phyloP scores from a whole-genome alignment of 2,888 invertebrate genomes.

The Malthinus flaveolus region DNA sequence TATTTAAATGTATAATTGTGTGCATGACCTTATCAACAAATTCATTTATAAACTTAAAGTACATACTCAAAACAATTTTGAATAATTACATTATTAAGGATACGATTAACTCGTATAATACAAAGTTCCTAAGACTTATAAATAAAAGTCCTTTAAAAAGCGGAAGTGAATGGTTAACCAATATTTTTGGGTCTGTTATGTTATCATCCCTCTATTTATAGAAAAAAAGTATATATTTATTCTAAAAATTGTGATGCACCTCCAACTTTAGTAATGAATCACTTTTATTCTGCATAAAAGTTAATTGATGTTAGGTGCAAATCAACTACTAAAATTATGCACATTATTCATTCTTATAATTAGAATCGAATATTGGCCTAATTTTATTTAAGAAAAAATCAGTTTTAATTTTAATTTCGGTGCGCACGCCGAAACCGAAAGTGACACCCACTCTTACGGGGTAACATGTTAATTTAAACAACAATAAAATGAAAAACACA shows the following conservation, averaged over 20 bases:
- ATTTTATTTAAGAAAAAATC: conserved; percentile 5
- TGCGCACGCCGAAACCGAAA: conserved; percentile 17
- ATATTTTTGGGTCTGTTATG: conserved; percentile 7
- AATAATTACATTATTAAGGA: no score
- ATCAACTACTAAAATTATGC: background rate
- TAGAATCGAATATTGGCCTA: conserved; percentile 13
- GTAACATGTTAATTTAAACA: conserved; percentile 14
- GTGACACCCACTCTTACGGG: conserved; percentile 13
- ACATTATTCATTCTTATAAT: background rate
- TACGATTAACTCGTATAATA: no score
- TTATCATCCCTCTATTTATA: conserved; percentile 24
- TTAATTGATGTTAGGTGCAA: background rate
- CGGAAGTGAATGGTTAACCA: background rate
- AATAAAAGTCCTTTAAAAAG: background rate
- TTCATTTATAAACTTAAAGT: no score
- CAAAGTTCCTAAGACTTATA: background rate
- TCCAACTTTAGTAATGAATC: conserved; percentile 13
- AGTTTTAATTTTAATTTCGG: conserved; percentile 1
- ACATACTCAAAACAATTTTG: no score
- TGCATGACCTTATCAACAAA: no score
- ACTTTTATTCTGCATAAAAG: conserved; percentile 4
- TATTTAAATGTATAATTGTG: no score
- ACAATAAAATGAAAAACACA: conserved; percentile 1
- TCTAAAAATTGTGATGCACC: conserved; percentile 7
- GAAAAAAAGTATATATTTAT: conserved; percentile 12